Percentiles rank a stretch among this genome's conserved stretches.
phyloP scores from a whole-genome alignment of 2,888 invertebrate species.

The Cataglyphis cursor region DNA sequence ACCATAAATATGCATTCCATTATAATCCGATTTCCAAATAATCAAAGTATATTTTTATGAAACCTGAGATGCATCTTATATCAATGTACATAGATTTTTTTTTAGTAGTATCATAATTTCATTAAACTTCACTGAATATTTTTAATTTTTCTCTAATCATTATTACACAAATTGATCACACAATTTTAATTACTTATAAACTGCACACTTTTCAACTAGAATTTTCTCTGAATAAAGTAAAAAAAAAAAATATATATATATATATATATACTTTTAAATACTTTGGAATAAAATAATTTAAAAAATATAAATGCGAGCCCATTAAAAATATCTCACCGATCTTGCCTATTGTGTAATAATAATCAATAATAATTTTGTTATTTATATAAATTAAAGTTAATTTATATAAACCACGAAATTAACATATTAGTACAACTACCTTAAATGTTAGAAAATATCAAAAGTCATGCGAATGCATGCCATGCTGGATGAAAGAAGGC shows the following conservation, averaged over 20 bases:
- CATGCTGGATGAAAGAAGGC: conserved; percentile 23
- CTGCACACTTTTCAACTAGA: background rate
- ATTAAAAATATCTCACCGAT: background rate
- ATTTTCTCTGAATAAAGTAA: background rate
- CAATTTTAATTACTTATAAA: background rate
- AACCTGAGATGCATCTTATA: background rate
- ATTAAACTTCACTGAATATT: background rate
- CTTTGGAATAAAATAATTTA: background rate
- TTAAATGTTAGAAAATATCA: background rate
- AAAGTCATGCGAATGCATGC: conserved; percentile 24
- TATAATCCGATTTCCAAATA: background rate
- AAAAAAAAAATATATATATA: background rate
- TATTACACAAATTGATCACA: background rate
- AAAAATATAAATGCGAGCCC: background rate
- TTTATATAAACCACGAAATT: background rate
- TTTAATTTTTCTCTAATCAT: background rate
- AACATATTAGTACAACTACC: conserved; percentile 1
- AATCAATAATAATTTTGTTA: background rate
- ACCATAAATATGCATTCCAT: background rate
- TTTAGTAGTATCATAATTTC: background rate
- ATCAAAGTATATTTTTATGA: background rate
- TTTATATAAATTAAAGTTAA: background rate
- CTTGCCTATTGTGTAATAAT: background rate
- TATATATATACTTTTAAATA: background rate
- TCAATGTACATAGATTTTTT: background rate